Conservation (phyloP, 2,797 vertebrate genomes). For the Eulemur coronatus region DNA sequence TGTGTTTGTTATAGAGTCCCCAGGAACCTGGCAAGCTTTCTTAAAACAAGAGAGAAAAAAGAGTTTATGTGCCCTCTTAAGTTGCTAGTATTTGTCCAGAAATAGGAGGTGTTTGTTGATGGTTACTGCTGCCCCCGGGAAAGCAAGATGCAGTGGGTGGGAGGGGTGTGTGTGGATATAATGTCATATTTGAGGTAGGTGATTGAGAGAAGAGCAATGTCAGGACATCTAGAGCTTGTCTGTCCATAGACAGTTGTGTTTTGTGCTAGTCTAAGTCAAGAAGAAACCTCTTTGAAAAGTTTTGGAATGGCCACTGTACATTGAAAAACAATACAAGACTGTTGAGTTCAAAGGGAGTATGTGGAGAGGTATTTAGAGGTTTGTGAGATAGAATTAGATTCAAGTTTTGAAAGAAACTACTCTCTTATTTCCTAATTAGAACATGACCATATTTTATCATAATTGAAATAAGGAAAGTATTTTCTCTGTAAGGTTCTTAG, state of each 20-base stretch:
- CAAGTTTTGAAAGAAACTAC: neutral
- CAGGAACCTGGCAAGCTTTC: conserved; percentile 81
- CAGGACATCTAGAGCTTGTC: conserved; percentile 61
- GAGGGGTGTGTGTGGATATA: conserved; percentile 45
- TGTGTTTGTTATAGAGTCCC: conserved; percentile 69
- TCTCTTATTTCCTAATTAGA: conserved; percentile 42
- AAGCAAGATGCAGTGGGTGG: conserved; percentile 52
- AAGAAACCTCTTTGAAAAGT: neutral
- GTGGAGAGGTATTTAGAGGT: neutral
- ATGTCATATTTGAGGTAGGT: conserved; percentile 64
- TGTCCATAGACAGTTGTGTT: conserved; percentile 34
- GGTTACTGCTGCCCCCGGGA: conserved; percentile 70
- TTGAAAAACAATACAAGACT: conserved; percentile 33
- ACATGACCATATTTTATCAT: neutral
- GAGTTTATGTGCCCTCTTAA: conserved; percentile 73
- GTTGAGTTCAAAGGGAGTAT: neutral
- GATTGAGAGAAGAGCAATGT: conserved; percentile 46
- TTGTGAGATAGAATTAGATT: neutral
- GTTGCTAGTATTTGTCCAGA: conserved; percentile 81
- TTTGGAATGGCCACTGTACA: conserved; percentile 50
- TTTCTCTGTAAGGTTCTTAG: conserved; percentile 41
- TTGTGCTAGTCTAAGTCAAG: conserved; percentile 58
- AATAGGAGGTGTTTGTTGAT: conserved; percentile 80
- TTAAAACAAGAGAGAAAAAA: conserved; percentile 64
- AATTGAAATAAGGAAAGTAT: conserved; percentile 39